These are phyloP conservation scores for Drosophila paulistorum DNA, from an alignment of 1,140 invertebrate species.

Conservation along the genomic window DNA sequence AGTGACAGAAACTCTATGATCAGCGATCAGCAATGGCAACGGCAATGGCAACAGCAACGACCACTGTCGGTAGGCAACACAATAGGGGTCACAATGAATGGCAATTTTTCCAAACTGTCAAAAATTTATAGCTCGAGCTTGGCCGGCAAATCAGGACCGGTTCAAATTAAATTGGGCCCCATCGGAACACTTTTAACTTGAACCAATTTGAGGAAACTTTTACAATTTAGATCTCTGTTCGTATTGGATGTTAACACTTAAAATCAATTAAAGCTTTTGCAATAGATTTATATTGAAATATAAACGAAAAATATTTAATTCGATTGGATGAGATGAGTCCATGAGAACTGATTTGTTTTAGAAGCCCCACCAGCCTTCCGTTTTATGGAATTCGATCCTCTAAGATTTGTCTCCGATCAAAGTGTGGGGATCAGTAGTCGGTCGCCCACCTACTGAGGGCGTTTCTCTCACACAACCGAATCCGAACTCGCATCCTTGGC, in stretches of 20 bases:
- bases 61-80: constrained; percentile 37
- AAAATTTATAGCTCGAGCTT: constrained; percentile 75
- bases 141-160: background rate
- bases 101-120: constrained; percentile 82
- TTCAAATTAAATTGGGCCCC: background rate
- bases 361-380: constrained; percentile 9
- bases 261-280: too few relatives aligned
- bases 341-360: background rate
- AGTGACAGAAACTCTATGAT: constrained; percentile 52
- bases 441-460: constrained; percentile 77
- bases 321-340: too few relatives aligned
- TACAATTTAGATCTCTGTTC: too few relatives aligned
- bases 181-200: too few relatives aligned
- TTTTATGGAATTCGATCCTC: background rate
- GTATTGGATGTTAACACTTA: too few relatives aligned
- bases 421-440: constrained; percentile 59
- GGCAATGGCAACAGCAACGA: background rate
- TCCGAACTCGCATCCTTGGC: constrained; percentile 4
- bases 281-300: too few relatives aligned
- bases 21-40: constrained; percentile 52
- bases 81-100: constrained; percentile 82
- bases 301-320: too few relatives aligned
- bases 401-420: constrained; percentile 44
- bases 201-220: too few relatives aligned
- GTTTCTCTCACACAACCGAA: constrained; percentile 53